Conservation (phyloP, 2,113 vertebrate genomes). For the Dascyllus trimaculatus region DNA sequence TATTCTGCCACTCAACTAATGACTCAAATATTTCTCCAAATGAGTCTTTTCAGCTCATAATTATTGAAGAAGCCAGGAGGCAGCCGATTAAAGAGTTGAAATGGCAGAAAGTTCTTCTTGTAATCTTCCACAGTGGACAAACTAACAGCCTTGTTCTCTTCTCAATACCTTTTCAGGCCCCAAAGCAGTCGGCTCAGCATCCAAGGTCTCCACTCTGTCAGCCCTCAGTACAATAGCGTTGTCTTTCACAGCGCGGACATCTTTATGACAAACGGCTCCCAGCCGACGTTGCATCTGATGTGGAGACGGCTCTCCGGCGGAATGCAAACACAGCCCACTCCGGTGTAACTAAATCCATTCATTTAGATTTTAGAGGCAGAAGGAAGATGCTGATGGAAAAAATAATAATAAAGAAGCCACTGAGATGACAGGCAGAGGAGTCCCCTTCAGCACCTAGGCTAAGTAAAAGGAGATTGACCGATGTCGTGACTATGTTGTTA, state of each 20-base stretch:
- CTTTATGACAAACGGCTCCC: constrained; percentile 92
- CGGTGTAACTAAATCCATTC: constrained; percentile 88
- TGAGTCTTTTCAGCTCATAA: constrained; percentile 18
- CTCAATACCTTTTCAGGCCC: constrained; percentile 85
- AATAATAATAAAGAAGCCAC: constrained; percentile 34
- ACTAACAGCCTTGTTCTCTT: constrained; percentile 55
- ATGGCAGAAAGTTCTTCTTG: not conserved
- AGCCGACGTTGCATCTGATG: constrained; percentile 75
- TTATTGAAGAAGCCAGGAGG: constrained; percentile 21
- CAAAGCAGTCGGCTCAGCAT: constrained; percentile 92
- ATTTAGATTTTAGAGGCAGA: constrained; percentile 91
- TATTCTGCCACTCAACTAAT: not conserved
- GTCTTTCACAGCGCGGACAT: constrained; percentile 97
- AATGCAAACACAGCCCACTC: constrained; percentile 73
- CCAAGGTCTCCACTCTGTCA: constrained; percentile 94
- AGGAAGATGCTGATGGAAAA: constrained; percentile 78
- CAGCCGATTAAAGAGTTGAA: not conserved
- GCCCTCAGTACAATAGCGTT: constrained; percentile 97
- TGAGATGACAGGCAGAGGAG: constrained; percentile 59
- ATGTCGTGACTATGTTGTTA: constrained; percentile 97
- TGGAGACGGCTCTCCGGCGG: constrained; percentile 69
- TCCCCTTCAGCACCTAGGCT: constrained; percentile 84
- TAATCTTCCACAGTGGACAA: not conserved
- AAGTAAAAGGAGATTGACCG: constrained; percentile 86
- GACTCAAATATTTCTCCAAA: not conserved